phyloP scores from a whole-genome alignment of 2,888 invertebrate species.

The Chrysopilus asiliformis region DNA sequence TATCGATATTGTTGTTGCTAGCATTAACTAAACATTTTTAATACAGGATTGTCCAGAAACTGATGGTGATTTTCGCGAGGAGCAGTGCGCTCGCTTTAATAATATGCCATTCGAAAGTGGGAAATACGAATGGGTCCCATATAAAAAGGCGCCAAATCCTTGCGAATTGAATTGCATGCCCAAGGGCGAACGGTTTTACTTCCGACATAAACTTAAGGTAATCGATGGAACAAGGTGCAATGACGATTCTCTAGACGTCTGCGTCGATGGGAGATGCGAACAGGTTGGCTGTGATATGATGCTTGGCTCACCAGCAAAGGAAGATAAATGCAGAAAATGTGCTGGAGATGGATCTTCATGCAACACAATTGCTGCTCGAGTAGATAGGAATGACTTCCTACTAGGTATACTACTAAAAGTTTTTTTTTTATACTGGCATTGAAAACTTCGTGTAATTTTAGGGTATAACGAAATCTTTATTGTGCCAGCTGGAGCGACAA shows the following conservation, averaged over 20 bases:
- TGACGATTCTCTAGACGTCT: conserved; percentile 75
- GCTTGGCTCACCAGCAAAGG: conserved; percentile 72
- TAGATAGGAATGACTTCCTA: conserved; percentile 58
- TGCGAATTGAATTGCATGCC: conserved; percentile 97
- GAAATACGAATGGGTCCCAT: conserved; percentile 78
- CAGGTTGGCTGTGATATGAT: conserved; percentile 91
- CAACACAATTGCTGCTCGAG: conserved; percentile 57
- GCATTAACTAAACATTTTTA: neutral
- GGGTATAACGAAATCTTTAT: conserved; percentile 88
- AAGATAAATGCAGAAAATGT: conserved; percentile 85
- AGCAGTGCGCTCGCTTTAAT: conserved; percentile 83
- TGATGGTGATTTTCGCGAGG: conserved; percentile 65
- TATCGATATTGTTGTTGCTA: too few relatives aligned
- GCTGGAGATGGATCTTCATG: conserved; percentile 86
- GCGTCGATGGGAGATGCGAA: conserved; percentile 88
- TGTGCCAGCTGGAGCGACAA: conserved; percentile 88
- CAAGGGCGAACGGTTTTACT: conserved; percentile 79
- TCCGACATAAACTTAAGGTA: conserved; percentile 67
- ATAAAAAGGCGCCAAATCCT: conserved; percentile 72
- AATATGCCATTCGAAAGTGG: conserved; percentile 66
- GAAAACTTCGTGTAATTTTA: conserved; percentile 23
- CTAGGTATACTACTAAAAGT: conserved; percentile 42
- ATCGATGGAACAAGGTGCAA: conserved; percentile 74
- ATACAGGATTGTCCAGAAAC: conserved; percentile 64
- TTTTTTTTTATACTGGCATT: neutral